A percentile compares a stretch with the other conserved stretches of the same genome.
Conservation (phyloP, 2,797 vertebrate species). For the Octomys mimax region DNA sequence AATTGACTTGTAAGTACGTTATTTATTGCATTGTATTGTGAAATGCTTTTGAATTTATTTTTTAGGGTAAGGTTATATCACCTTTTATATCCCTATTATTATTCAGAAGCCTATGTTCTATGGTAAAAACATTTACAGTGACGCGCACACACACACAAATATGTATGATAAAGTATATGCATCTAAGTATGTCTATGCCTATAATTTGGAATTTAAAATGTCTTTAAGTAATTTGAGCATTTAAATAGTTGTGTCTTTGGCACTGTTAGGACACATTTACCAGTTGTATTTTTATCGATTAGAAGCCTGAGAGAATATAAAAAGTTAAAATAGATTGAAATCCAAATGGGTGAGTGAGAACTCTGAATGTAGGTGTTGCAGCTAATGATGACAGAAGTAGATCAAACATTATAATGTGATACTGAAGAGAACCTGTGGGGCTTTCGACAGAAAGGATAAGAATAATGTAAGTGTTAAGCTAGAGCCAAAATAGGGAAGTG, state of each 20-base stretch:
- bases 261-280: neutral
- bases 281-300: neutral
- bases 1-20: neutral
- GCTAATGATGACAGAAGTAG: neutral
- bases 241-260: neutral
- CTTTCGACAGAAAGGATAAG: slow-evolving; percentile 13
- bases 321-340: neutral
- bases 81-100: neutral
- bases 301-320: neutral
- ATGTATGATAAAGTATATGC: neutral
- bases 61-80: neutral
- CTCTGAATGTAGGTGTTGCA: neutral
- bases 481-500: slow-evolving; percentile 28
- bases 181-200: neutral
- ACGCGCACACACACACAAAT: too few relatives aligned
- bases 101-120: neutral
- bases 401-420: neutral
- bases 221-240: neutral
- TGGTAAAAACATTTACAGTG: neutral
- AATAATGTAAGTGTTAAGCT: slow-evolving; percentile 31
- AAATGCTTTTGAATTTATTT: neutral
- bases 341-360: neutral
- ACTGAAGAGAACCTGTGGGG: neutral
- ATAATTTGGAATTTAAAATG: neutral
- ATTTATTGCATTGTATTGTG: neutral